Conservation (phyloP, 2,113 vertebrate species). For the Machaerirhynchus nigripectus region DNA sequence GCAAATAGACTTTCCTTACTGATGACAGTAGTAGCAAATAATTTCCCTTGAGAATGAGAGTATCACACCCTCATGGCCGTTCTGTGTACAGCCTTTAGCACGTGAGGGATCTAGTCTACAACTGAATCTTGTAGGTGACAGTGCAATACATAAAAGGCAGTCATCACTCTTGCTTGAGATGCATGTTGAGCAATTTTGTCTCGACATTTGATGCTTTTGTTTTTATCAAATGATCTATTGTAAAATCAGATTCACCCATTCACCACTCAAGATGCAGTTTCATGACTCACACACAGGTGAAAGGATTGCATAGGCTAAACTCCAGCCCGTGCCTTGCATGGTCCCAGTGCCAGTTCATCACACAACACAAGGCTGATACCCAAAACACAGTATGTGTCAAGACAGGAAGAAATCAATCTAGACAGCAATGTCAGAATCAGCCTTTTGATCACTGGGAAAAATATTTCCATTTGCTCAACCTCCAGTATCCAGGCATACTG, state of each 20-base stretch:
- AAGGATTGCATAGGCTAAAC: background rate
- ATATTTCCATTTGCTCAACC: background rate
- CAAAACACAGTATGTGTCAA: background rate
- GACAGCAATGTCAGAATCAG: background rate
- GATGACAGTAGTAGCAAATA: background rate
- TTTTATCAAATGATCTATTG: background rate
- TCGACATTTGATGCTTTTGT: background rate
- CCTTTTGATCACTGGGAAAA: background rate
- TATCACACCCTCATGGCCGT: fast-evolving
- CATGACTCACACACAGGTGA: background rate
- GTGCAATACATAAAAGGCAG: background rate
- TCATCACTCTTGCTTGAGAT: background rate
- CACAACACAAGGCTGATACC: background rate
- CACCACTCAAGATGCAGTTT: background rate
- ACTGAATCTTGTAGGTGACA: background rate
- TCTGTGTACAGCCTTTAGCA: background rate
- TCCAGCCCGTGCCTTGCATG: background rate
- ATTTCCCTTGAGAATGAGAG: background rate
- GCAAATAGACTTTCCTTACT: background rate
- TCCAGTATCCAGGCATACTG: fast-evolving
- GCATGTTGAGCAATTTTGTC: background rate
- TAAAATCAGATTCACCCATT: background rate
- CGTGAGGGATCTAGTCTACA: background rate
- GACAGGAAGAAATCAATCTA: background rate
- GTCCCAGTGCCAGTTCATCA: background rate